Conservation (phyloP, 2,797 vertebrate species). For the Rhinogobio ventralis region DNA sequence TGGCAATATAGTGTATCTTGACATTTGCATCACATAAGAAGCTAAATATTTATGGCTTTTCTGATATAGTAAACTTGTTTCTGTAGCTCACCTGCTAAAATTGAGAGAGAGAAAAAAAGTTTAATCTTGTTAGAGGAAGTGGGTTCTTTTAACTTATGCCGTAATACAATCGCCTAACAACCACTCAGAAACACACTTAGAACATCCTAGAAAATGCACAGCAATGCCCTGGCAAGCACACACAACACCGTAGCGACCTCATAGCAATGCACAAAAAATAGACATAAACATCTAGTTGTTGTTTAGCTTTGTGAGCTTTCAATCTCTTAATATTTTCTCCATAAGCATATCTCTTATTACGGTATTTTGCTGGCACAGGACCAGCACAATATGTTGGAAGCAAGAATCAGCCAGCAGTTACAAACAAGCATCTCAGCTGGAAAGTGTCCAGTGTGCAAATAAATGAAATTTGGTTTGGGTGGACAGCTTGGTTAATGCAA, state of each 20-base stretch:
- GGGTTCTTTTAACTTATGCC: not conserved
- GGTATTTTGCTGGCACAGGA: constrained; percentile 29
- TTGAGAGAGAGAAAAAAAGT: not conserved
- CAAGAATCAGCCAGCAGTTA: constrained; percentile 20
- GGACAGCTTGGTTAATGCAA: constrained; percentile 54
- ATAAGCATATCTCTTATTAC: constrained; percentile 21
- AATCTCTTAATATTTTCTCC: constrained; percentile 34
- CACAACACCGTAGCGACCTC: not conserved
- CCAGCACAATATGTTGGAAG: constrained; percentile 45
- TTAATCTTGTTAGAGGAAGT: not conserved
- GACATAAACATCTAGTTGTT: not conserved
- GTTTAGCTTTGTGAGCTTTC: constrained; percentile 25
- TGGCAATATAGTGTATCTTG: too few species aligned
- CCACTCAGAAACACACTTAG: not conserved
- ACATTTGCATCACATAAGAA: not conserved
- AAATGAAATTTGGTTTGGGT: constrained; percentile 54
- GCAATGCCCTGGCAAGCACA: not conserved
- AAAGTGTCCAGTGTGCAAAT: constrained; percentile 50
- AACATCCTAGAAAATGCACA: not conserved
- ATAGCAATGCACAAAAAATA: not conserved
- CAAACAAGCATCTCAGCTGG: constrained; percentile 29
- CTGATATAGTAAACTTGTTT: not conserved
- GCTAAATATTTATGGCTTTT: not conserved
- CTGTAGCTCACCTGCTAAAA: not conserved
- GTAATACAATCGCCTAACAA: not conserved